Evolutionary conservation across 2,113 vertebrate species (phyloP).

Genomic region (Junco hyemalis): DNA sequence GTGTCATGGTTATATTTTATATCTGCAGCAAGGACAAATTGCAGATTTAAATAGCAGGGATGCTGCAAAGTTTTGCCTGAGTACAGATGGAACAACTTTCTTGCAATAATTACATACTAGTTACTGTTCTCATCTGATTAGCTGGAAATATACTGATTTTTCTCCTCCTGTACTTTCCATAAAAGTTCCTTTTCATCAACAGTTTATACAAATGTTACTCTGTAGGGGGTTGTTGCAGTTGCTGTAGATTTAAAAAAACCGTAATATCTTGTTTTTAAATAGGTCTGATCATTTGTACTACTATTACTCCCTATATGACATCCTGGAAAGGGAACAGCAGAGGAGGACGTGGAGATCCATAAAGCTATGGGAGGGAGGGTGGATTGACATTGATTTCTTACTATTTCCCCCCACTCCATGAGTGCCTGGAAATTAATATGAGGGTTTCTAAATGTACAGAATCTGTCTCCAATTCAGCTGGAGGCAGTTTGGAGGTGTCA

Average conservation of each 20-base stretch:
- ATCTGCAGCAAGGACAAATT: background rate
- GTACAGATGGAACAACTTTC: background rate
- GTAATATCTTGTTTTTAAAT: background rate
- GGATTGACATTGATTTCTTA: background rate
- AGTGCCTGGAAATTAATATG: background rate
- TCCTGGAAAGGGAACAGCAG: background rate
- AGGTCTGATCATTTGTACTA: background rate
- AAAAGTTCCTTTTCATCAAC: background rate
- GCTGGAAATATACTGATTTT: constrained; percentile 9
- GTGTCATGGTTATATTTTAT: constrained; percentile 20
- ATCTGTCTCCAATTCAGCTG: background rate
- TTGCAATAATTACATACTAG: constrained; percentile 5
- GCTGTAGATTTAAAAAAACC: background rate
- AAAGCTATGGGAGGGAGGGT: background rate
- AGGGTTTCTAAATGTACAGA: background rate
- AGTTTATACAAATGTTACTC: background rate
- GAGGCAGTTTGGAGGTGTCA: background rate
- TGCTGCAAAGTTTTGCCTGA: background rate
- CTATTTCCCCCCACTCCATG: background rate
- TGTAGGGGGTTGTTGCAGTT: background rate
- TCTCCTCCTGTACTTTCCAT: background rate
- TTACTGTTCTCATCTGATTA: constrained; percentile 9
- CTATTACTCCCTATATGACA: background rate
- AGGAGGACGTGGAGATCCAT: background rate
- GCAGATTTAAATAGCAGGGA: constrained; percentile 4